Evolutionary conservation across 2,113 vertebrate species (phyloP).

Genomic region (Hirundichthys speculiger): DNA sequence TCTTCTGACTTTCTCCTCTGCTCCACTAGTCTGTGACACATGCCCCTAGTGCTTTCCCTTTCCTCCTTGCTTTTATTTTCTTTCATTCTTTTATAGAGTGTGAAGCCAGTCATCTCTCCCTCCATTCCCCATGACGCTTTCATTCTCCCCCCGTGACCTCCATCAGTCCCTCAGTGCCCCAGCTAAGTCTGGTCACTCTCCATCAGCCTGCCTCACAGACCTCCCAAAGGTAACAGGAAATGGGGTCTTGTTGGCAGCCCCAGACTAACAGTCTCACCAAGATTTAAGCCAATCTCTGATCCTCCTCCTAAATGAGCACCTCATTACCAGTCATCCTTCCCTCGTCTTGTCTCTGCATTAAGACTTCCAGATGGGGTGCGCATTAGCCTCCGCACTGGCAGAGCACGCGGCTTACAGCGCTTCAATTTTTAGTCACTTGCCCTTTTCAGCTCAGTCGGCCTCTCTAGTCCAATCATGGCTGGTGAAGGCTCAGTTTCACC

Average conservation of each 20-base stretch:
- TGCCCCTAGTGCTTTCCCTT: conserved; percentile 48
- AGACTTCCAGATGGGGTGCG: conserved; percentile 52
- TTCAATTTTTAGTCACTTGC: conserved; percentile 69
- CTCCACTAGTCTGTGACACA: conserved; percentile 76
- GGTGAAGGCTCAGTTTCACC: conserved; percentile 45
- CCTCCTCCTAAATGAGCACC: conserved; percentile 41
- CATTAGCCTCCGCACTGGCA: conserved; percentile 49
- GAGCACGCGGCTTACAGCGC: conserved; percentile 52
- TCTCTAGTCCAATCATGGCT: conserved; percentile 65
- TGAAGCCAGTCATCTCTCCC: conserved; percentile 54
- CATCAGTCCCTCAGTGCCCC: conserved; percentile 61
- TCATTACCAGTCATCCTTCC: conserved; percentile 54
- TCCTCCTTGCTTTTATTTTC: conserved; percentile 30
- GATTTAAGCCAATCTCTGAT: conserved; percentile 48
- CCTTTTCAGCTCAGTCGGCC: conserved; percentile 74
- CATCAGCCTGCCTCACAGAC: conserved; percentile 64
- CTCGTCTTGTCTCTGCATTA: conserved; percentile 50
- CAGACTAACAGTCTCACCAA: conserved; percentile 32
- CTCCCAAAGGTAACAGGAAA: conserved; percentile 55
- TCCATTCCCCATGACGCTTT: conserved; percentile 33
- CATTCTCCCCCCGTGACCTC: conserved; percentile 61
- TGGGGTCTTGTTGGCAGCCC: conserved; percentile 46
- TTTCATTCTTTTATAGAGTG: conserved; percentile 68
- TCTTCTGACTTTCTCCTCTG: conserved; percentile 58
- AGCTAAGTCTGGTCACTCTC: conserved; percentile 72